Evolutionary conservation across 1,140 invertebrate species (phyloP).

Genomic region (silkworm (Bombyx mori)): DNA sequence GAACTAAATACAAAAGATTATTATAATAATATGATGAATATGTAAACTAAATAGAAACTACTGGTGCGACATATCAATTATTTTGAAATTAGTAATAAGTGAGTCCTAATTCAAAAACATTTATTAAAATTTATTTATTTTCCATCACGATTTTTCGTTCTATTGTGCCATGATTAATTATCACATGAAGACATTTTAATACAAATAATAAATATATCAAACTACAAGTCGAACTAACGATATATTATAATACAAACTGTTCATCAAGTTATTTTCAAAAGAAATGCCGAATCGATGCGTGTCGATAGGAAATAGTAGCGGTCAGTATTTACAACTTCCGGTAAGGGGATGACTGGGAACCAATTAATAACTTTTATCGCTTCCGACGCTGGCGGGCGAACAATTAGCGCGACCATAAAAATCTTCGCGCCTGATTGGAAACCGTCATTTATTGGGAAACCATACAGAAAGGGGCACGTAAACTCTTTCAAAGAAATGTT

Average conservation of each 20-base stretch:
- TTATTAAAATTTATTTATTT: too few relatives aligned
- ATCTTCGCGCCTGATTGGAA: conserved; percentile 59
- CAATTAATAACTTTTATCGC: conserved; percentile 69
- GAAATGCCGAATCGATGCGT: conserved; percentile 29
- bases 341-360: conserved; percentile 46
- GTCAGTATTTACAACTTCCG: conserved; percentile 65
- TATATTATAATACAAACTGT: not conserved
- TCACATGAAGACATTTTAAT: too few relatives aligned
- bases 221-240: not conserved
- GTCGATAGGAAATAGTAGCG: conserved; percentile 61
- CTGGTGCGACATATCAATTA: too few relatives aligned
- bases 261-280: not conserved
- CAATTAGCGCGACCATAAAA: conserved; percentile 62
- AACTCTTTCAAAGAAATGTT: too few relatives aligned
- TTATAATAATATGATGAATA: too few relatives aligned
- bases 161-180: too few relatives aligned
- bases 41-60: too few relatives aligned
- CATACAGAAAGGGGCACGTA: too few relatives aligned
- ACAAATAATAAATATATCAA: not conserved
- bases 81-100: too few relatives aligned
- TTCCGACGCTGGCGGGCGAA: conserved; percentile 48
- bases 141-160: too few relatives aligned
- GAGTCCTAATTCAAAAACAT: too few relatives aligned
- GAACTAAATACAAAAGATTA: too few relatives aligned
- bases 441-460: conserved; percentile 5